Percentiles rank a stretch among this genome's conserved stretches.
These are phyloP conservation scores for Acrobasis suavella DNA, from an alignment of 2,888 invertebrate genomes.

Conservation along the genomic window DNA sequence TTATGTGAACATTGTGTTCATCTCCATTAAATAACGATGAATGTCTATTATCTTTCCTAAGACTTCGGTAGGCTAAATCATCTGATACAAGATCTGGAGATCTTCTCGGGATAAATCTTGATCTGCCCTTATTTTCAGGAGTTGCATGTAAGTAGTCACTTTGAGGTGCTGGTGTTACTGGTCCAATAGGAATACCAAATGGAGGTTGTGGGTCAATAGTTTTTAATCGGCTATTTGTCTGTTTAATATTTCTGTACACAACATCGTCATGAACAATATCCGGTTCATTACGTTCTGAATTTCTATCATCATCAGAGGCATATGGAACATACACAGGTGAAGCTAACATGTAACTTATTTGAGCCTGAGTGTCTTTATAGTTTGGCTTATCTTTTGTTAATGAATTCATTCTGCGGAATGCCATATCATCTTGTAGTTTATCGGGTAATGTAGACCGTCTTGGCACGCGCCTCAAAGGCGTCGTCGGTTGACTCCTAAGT, in stretches of 20 bases:
- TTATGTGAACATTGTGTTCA: constrained; percentile 73
- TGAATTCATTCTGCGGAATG: constrained; percentile 87
- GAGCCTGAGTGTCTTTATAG: constrained; percentile 66
- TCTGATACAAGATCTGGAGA: constrained; percentile 93
- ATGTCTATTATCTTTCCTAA: constrained; percentile 90
- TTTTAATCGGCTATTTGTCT: constrained; percentile 88
- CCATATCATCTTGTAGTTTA: constrained; percentile 90
- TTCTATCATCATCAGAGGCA: constrained; percentile 73
- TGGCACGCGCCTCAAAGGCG: constrained; percentile 65
- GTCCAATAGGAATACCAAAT: constrained; percentile 94
- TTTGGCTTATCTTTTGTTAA: constrained; percentile 76
- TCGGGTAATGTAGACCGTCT: constrained; percentile 83
- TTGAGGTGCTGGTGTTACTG: constrained; percentile 89
- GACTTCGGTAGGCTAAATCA: constrained; percentile 92
- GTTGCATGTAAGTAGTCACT: constrained; percentile 92
- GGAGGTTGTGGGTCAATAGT: constrained; percentile 92
- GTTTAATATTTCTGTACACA: constrained; percentile 89
- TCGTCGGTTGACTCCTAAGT: constrained; percentile 72
- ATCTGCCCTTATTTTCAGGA: constrained; percentile 83
- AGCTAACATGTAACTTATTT: constrained; percentile 86
- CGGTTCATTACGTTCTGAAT: constrained; percentile 87
- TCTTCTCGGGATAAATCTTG: constrained; percentile 85
- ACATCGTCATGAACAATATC: constrained; percentile 93
- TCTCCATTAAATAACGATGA: constrained; percentile 74
- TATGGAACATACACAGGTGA: constrained; percentile 85